Percentiles rank a stretch among this genome's conserved stretches.
Evolutionary conservation across 2,113 vertebrate genomes (phyloP).

Genomic region (Panurus biarmicus): DNA sequence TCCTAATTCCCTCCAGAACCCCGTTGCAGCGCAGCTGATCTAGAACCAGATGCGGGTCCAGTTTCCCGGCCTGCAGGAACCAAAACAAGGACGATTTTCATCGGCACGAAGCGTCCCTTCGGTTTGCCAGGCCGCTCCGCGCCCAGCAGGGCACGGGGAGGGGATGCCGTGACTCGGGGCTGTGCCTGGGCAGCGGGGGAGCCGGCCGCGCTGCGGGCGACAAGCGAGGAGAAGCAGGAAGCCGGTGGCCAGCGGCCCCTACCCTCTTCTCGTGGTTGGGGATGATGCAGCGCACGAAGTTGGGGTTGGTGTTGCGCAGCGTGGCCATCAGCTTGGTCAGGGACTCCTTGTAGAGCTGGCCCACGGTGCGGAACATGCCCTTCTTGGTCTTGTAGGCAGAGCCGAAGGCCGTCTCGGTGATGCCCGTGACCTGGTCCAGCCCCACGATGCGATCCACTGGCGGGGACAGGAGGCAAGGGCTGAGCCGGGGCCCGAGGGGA

Average conservation of each 20-base stretch:
- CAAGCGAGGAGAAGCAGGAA: too few species aligned
- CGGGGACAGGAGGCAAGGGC: neutral
- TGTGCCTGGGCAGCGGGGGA: too few species aligned
- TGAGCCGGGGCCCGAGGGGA: neutral
- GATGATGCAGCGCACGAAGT: slow-evolving; percentile 98
- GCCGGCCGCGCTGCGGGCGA: too few species aligned
- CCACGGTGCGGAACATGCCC: slow-evolving; percentile 95
- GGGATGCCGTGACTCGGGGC: too few species aligned
- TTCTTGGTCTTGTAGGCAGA: slow-evolving; percentile 96
- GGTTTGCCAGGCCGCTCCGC: neutral
- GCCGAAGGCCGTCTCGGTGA: slow-evolving; percentile 94
- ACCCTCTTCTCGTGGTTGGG: slow-evolving; percentile 98
- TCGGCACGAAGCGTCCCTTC: too few species aligned
- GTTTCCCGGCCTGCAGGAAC: slow-evolving; percentile 83
- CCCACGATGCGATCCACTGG: slow-evolving; percentile 97
- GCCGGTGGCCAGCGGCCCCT: neutral
- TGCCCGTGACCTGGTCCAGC: slow-evolving; percentile 95
- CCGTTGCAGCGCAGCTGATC: slow-evolving; percentile 96
- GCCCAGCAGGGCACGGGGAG: too few species aligned
- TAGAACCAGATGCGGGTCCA: slow-evolving; percentile 93
- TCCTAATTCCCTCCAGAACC: slow-evolving; percentile 93
- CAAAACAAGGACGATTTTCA: neutral
- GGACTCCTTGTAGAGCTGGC: slow-evolving; percentile 96
- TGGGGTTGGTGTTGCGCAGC: slow-evolving; percentile 95
- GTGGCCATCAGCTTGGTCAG: slow-evolving; percentile 97